These are phyloP conservation scores for Nephotettix cincticeps DNA, from an alignment of 1,140 invertebrate species.

Conservation along the genomic window DNA sequence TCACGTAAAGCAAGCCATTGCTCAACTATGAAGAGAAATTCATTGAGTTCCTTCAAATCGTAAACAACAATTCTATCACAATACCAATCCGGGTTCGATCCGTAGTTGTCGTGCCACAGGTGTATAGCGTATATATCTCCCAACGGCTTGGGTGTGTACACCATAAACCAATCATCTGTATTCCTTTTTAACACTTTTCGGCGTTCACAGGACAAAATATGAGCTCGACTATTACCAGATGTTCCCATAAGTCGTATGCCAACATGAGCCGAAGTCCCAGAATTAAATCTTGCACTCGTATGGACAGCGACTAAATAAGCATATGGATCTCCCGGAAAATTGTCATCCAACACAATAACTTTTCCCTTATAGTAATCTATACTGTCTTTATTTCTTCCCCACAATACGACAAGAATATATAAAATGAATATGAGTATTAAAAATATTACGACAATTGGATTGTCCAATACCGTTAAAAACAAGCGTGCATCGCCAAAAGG, in stretches of 20 bases:
- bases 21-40: neutral
- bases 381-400: neutral
- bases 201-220: neutral
- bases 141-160: neutral
- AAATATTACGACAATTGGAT: neutral
- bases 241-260: neutral
- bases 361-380: neutral
- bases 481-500: neutral
- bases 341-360: neutral
- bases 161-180: neutral
- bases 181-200: neutral
- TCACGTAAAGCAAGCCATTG: neutral
- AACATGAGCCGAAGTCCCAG: neutral
- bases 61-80: too few species aligned
- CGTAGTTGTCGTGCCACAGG: neutral
- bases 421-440: neutral
- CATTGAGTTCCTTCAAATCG: too few species aligned
- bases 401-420: neutral
- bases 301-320: neutral
- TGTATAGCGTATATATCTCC: neutral
- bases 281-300: neutral
- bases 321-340: neutral
- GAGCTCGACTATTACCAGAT: neutral
- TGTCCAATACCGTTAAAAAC: neutral
- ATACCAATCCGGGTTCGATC: neutral